Conservation (phyloP, 2,113 vertebrate species). For the Saccopteryx leptura region DNA sequence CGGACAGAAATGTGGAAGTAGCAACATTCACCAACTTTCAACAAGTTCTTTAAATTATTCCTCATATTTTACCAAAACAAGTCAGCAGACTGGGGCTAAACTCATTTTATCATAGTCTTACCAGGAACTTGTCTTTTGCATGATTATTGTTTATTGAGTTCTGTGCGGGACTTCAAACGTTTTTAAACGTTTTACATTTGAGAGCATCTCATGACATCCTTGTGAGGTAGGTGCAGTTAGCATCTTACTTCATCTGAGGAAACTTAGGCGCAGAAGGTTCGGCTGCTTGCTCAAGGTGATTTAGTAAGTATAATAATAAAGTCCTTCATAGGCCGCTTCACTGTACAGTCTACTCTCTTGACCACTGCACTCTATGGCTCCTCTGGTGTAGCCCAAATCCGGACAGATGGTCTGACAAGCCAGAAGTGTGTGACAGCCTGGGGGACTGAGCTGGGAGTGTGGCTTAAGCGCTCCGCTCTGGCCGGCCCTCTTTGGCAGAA, state of each 20-base stretch:
- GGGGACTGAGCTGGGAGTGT: not conserved
- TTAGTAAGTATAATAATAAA: not conserved
- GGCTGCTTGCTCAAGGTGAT: not conserved
- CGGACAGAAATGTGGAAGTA: not conserved
- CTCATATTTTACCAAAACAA: slow-evolving; percentile 30
- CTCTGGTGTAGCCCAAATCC: not conserved
- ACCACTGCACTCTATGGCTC: not conserved
- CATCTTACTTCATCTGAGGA: not conserved
- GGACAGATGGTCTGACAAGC: not conserved
- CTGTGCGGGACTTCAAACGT: too few species aligned
- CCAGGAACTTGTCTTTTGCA: not conserved
- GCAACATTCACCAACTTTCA: not conserved
- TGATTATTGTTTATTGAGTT: slow-evolving; percentile 19
- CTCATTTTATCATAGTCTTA: not conserved
- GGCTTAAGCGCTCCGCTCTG: not conserved
- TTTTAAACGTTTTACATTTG: not conserved
- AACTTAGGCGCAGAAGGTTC: not conserved
- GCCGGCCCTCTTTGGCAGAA: not conserved
- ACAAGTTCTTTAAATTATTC: slow-evolving; percentile 11
- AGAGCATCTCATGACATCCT: not conserved
- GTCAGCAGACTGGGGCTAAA: not conserved
- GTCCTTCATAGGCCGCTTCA: not conserved
- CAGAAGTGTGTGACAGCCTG: not conserved
- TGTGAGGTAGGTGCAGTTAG: not conserved
- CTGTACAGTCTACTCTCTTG: not conserved